A percentile compares a stretch with the other conserved stretches of the same genome.
Evolutionary conservation across 2,113 vertebrate genomes (phyloP).

Genomic region (Gadus macrocephalus): DNA sequence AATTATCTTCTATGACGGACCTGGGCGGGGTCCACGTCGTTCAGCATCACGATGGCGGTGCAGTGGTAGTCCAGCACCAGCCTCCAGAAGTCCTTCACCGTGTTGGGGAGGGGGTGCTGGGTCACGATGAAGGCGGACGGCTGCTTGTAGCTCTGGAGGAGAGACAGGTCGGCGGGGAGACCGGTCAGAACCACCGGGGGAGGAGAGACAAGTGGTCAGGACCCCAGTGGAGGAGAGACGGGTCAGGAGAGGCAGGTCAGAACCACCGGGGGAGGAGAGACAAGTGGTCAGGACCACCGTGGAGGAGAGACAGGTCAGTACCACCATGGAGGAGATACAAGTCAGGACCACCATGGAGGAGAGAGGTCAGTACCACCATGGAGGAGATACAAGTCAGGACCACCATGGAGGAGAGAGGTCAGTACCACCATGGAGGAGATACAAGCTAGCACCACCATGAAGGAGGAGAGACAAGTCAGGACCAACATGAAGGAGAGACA

Average conservation of each 20-base stretch:
- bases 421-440: no score
- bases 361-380: not conserved
- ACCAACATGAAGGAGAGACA: not conserved
- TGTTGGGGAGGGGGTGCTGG: conserved; percentile 97
- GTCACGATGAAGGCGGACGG: conserved; percentile 97
- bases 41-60: conserved; percentile 96
- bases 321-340: not conserved
- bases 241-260: no score
- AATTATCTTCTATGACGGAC: conserved; percentile 51
- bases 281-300: no score
- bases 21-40: conserved; percentile 95
- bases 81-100: conserved; percentile 98
- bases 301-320: no score
- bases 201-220: not conserved
- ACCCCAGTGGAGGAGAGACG: not conserved
- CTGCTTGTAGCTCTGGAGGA: conserved; percentile 92
- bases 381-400: not conserved
- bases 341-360: not conserved
- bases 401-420: no score
- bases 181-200: not conserved
- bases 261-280: not conserved
- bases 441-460: not conserved
- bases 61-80: conserved; percentile 82
- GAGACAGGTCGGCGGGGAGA: conserved; percentile 13
- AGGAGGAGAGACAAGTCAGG: not conserved